Percentiles rank a stretch among this genome's conserved stretches.
These are phyloP conservation scores for Malacoctenus gilli DNA, from an alignment of 2,797 vertebrate species.

Conservation along the genomic window DNA sequence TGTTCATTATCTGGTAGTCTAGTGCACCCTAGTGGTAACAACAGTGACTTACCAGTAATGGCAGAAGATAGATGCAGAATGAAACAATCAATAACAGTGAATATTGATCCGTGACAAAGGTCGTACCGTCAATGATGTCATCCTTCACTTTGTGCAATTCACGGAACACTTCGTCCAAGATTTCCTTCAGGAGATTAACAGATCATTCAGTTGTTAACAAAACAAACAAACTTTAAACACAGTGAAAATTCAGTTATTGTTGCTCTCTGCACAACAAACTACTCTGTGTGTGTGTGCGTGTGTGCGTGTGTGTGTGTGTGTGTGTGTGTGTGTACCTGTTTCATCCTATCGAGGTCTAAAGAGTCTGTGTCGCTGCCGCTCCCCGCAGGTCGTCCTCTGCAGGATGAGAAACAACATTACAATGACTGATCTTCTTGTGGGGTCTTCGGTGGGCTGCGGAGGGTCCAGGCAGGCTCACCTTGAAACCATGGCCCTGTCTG, in stretches of 20 bases:
- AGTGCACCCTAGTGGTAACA: too few species aligned
- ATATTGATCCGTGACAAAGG: too few species aligned
- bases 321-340: conserved; percentile 94
- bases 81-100: too few species aligned
- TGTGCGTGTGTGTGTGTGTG: too few species aligned
- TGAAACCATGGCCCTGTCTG: conserved; percentile 93
- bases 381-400: conserved; percentile 91
- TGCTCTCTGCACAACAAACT: too few species aligned
- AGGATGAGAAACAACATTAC: conserved; percentile 11
- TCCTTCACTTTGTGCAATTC: conserved; percentile 99
- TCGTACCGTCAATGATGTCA: conserved; percentile 97
- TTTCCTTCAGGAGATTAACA: conserved; percentile 83
- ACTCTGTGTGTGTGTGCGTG: too few species aligned
- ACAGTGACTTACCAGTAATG: too few species aligned
- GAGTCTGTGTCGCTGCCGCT: conserved; percentile 89
- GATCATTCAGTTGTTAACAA: too few species aligned
- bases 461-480: conserved; percentile 80
- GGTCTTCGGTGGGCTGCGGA: neutral
- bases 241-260: too few species aligned
- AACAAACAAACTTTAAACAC: too few species aligned
- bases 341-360: conserved; percentile 97
- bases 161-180: conserved; percentile 97
- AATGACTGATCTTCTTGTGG: neutral
- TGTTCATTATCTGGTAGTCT: too few species aligned
- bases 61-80: too few species aligned